phyloP scores from a whole-genome alignment of 1,140 invertebrate genomes.

The Cydia splendana region DNA sequence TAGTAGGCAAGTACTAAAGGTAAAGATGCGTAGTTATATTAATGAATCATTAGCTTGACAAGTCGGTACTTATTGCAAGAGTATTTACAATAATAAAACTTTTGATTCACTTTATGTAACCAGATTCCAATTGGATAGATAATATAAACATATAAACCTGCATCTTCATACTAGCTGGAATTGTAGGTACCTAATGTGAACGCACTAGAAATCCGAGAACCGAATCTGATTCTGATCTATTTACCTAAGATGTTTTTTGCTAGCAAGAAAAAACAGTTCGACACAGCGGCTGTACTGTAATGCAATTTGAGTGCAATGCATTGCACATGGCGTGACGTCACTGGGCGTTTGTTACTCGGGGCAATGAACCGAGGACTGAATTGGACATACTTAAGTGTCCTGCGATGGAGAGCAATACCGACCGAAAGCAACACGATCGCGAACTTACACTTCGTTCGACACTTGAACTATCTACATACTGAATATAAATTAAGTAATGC shows the following conservation, averaged over 20 bases:
- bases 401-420: constrained; percentile 45
- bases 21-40: constrained; percentile 10
- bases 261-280: constrained; percentile 35
- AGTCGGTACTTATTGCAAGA: not conserved
- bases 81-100: not conserved
- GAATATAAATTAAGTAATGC: not conserved
- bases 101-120: not conserved
- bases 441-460: constrained; percentile 52
- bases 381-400: constrained; percentile 68
- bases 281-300: constrained; percentile 40
- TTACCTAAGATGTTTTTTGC: not conserved
- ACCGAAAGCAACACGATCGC: constrained; percentile 52
- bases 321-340: constrained; percentile 58
- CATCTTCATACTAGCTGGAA: not conserved
- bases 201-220: not conserved
- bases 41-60: constrained; percentile 1
- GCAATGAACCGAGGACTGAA: constrained; percentile 66
- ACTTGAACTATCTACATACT: constrained; percentile 31
- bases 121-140: not conserved
- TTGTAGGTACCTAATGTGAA: not conserved
- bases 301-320: constrained; percentile 60
- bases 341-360: constrained; percentile 53
- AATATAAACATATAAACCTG: not conserved
- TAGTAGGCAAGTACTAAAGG: not conserved
- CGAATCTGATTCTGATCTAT: not conserved